phyloP scores from a whole-genome alignment of 2,113 vertebrate genomes.

The Sylvia atricapilla region DNA sequence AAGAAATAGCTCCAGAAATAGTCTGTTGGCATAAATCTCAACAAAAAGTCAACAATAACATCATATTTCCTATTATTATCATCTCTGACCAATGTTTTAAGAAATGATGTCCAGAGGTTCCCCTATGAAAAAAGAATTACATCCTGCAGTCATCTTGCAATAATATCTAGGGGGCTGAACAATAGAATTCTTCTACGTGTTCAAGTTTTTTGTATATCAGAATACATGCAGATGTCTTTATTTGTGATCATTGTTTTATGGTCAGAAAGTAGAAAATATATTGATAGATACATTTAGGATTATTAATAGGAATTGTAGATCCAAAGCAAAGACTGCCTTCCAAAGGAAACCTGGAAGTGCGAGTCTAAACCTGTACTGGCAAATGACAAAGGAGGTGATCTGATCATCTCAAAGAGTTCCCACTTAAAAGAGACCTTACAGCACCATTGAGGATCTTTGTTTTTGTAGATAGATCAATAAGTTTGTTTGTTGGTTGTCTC shows the following conservation, averaged over 20 bases:
- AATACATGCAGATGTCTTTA: background rate
- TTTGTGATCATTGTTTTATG: background rate
- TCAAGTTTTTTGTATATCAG: background rate
- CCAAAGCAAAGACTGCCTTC: background rate
- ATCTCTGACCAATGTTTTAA: background rate
- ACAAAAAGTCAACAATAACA: background rate
- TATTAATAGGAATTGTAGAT: background rate
- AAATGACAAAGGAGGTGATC: background rate
- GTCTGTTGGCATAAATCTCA: background rate
- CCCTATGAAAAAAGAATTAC: background rate
- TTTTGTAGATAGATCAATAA: background rate
- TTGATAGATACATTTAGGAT: background rate
- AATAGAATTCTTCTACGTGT: background rate
- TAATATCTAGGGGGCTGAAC: background rate
- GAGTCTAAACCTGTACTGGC: background rate
- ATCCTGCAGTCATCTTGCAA: background rate
- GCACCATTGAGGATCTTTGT: background rate
- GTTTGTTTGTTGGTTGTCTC: background rate
- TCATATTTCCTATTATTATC: background rate
- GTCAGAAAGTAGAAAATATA: background rate
- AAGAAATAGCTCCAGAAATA: background rate
- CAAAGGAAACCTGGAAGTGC: background rate
- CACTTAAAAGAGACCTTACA: background rate
- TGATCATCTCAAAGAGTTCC: background rate
- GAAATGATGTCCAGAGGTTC: background rate